Evolutionary conservation across 2,888 invertebrate species (phyloP).

Genomic region (Calameuta pallipes): DNA sequence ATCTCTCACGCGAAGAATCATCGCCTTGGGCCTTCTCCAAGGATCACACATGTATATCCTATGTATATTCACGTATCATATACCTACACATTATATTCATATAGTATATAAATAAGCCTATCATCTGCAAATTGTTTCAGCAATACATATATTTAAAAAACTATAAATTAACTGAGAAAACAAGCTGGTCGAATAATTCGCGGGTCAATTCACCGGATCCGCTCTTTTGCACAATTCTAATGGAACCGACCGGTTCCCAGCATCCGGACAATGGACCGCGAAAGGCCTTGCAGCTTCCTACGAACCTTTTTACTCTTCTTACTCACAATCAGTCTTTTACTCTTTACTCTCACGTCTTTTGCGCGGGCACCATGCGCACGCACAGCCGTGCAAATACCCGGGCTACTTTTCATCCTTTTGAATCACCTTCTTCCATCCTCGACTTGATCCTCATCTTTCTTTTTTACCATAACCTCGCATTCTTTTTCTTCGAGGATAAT

Average conservation of each 20-base stretch:
- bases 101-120: not conserved
- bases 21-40: not conserved
- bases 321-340: constrained; percentile 26
- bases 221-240: not conserved
- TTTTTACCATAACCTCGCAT: constrained; percentile 13
- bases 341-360: constrained; percentile 32
- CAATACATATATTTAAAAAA: not conserved
- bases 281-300: constrained; percentile 30
- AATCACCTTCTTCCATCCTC: constrained; percentile 1
- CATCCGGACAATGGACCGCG: constrained; percentile 33
- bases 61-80: not conserved
- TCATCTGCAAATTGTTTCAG: not conserved
- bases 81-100: not conserved
- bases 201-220: not conserved
- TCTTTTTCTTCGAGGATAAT: constrained; percentile 16
- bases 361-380: not conserved
- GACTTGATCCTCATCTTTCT: constrained; percentile 18
- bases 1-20: constrained; percentile 5
- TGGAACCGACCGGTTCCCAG: constrained; percentile 39
- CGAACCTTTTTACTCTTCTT: constrained; percentile 31
- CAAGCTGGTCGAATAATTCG: not conserved
- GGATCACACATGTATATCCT: not conserved
- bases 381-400: not conserved
- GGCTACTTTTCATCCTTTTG: constrained; percentile 12
- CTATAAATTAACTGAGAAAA: not conserved